These are phyloP conservation scores for Drosophila ironensis DNA, from an alignment of 1,140 invertebrate species.

Conservation along the genomic window DNA sequence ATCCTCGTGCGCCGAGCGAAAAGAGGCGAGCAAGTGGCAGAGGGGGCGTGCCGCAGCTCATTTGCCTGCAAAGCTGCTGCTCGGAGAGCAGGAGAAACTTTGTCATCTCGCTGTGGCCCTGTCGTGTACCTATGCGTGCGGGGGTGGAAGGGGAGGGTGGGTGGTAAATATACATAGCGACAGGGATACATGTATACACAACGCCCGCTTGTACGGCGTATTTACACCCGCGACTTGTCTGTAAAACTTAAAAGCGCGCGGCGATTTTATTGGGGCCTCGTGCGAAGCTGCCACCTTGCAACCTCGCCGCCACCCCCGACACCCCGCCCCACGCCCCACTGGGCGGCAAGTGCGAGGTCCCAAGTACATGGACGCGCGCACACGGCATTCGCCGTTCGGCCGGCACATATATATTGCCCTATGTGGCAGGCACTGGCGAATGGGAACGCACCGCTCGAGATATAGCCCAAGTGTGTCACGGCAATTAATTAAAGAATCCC, in stretches of 20 bases:
- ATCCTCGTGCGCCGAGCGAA: slow-evolving; percentile 56
- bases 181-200: slow-evolving; percentile 12
- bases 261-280: slow-evolving; percentile 74
- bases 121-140: slow-evolving; percentile 6
- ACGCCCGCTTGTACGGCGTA: slow-evolving; percentile 40
- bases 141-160: neutral
- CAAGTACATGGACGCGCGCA: slow-evolving; percentile 70
- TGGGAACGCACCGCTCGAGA: slow-evolving; percentile 34
- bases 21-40: slow-evolving; percentile 22
- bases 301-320: slow-evolving; percentile 4
- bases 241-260: slow-evolving; percentile 76
- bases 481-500: slow-evolving; percentile 23
- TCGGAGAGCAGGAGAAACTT: slow-evolving; percentile 40
- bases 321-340: neutral
- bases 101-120: slow-evolving; percentile 21
- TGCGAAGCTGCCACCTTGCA: slow-evolving; percentile 50
- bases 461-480: slow-evolving; percentile 26
- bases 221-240: slow-evolving; percentile 76
- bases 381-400: slow-evolving; percentile 48
- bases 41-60: slow-evolving; percentile 68
- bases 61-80: slow-evolving; percentile 49
- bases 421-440: slow-evolving; percentile 31
- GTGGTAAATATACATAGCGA: neutral
- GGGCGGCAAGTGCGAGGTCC: slow-evolving; percentile 14
- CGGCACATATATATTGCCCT: slow-evolving; percentile 19